A percentile compares a stretch with the other conserved stretches of the same genome.
phyloP scores from a whole-genome alignment of 2,888 invertebrate species.

The Lissonota sp. region DNA sequence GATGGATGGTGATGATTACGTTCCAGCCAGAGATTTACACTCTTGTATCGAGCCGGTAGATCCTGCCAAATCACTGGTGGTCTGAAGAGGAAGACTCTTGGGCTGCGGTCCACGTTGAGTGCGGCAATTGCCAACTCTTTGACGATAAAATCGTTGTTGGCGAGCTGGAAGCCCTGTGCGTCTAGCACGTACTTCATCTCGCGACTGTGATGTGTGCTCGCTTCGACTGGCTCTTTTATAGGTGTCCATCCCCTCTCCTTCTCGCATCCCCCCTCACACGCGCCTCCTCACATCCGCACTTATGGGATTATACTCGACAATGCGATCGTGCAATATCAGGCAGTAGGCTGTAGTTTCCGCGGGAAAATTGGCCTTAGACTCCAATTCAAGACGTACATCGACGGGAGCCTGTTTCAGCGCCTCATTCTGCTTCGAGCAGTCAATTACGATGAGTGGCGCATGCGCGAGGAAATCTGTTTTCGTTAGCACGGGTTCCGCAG shows the following conservation, averaged over 20 bases:
- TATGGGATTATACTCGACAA: slow-evolving; percentile 9
- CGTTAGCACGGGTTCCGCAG: too few species aligned
- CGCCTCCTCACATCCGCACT: neutral
- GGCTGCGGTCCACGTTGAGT: neutral
- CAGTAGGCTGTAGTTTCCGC: slow-evolving; percentile 1
- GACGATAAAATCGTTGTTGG: too few species aligned
- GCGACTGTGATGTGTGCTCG: neutral
- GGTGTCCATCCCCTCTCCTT: neutral
- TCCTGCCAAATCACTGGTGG: slow-evolving; percentile 9
- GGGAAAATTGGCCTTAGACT: slow-evolving; percentile 1
- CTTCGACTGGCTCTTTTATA: neutral
- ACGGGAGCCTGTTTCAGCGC: neutral
- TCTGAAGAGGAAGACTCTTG: slow-evolving; percentile 2
- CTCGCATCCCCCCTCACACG: neutral
- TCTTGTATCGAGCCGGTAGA: slow-evolving; percentile 10
- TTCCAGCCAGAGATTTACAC: slow-evolving; percentile 16
- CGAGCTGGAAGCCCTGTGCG: neutral
- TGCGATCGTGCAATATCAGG: slow-evolving; percentile 4
- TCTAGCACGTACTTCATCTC: slow-evolving; percentile 16
- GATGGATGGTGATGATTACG: too few species aligned
- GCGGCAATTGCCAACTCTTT: neutral
- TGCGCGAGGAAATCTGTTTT: neutral
- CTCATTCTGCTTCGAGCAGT: slow-evolving; percentile 7
- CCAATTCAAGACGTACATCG: neutral
- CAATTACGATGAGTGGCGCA: too few species aligned